Conservation (phyloP, 1,140 invertebrate species). For the Bicyclus anynana region DNA sequence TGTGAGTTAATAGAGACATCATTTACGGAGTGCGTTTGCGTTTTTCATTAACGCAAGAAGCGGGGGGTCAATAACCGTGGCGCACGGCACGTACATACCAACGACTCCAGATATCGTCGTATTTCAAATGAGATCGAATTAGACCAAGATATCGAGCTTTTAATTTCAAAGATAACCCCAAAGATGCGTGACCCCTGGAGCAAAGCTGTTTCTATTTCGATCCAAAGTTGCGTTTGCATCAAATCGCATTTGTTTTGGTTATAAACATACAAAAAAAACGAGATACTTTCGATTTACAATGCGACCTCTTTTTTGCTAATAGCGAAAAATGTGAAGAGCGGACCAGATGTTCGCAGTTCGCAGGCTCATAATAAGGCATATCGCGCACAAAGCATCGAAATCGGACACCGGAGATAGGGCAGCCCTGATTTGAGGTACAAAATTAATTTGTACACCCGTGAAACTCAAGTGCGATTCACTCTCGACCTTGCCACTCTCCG, state of each 20-base stretch:
- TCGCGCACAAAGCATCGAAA: conserved; percentile 73
- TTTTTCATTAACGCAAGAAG: conserved; percentile 60
- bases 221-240: conserved; percentile 28
- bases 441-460: conserved; percentile 37
- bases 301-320: conserved; percentile 54
- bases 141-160: conserved; percentile 58
- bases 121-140: conserved; percentile 67
- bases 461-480: conserved; percentile 30
- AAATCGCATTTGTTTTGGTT: conserved; percentile 38
- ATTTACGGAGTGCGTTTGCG: conserved; percentile 54
- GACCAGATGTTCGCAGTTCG: conserved; percentile 72
- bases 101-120: conserved; percentile 41
- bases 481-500: conserved; percentile 26
- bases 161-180: conserved; percentile 68
- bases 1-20: conserved; percentile 58
- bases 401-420: conserved; percentile 73
- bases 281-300: conserved; percentile 59
- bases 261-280: conserved; percentile 33
- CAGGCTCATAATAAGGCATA: conserved; percentile 72
- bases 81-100: conserved; percentile 26
- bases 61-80: conserved; percentile 61
- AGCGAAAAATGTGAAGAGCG: conserved; percentile 57
- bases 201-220: conserved; percentile 43
- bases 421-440: conserved; percentile 53
- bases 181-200: conserved; percentile 52